These are phyloP conservation scores for Vulpes vulpes DNA, from an alignment of 2,113 vertebrate species.

Conservation along the genomic window DNA sequence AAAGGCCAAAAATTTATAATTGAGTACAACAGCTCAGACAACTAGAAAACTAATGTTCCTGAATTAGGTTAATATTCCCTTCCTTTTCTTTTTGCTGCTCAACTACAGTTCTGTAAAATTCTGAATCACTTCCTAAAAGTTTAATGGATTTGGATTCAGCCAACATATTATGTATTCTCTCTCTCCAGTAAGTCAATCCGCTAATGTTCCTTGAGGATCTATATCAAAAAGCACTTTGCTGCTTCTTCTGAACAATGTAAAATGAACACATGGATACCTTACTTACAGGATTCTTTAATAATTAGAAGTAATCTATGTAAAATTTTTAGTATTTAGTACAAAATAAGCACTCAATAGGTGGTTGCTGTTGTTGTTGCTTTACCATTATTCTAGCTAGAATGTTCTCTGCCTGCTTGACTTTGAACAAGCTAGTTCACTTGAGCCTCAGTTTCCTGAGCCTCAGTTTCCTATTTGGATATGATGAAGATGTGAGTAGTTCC, in stretches of 20 bases:
- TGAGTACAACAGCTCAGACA: neutral
- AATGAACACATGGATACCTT: neutral
- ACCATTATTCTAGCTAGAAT: neutral
- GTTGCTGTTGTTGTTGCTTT: neutral
- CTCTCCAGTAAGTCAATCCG: neutral
- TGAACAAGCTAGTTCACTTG: neutral
- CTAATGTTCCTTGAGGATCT: slow-evolving; percentile 26
- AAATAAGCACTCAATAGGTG: neutral
- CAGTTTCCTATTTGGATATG: neutral
- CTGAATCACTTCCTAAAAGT: slow-evolving; percentile 35
- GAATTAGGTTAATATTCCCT: neutral
- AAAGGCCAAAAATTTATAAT: neutral
- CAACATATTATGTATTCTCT: neutral
- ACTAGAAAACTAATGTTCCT: neutral
- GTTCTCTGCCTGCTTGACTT: neutral
- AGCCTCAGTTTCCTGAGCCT: neutral
- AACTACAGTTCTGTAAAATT: slow-evolving; percentile 23
- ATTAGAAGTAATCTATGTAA: neutral
- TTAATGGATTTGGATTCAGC: slow-evolving; percentile 22
- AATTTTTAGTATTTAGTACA: neutral
- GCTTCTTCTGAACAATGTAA: neutral
- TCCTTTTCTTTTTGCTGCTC: neutral
- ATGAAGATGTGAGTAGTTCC: neutral
- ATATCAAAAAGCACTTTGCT: neutral
- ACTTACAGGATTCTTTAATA: neutral